These are phyloP conservation scores for Heliothis subflexa DNA, from an alignment of 1,140 invertebrate genomes.

Conservation along the genomic window DNA sequence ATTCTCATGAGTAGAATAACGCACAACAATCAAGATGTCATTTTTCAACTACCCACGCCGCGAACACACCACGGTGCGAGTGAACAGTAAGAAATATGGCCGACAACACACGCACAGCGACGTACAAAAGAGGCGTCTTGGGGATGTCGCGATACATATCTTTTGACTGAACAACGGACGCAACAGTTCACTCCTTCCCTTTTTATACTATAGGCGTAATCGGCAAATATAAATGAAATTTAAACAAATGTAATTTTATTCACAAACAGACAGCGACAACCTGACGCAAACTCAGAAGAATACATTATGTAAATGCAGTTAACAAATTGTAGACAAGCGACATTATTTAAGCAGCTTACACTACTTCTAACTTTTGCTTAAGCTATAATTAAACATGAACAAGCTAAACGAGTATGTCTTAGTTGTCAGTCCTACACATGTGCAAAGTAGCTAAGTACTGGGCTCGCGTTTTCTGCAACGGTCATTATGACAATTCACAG, in stretches of 20 bases:
- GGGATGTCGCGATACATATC: slow-evolving; percentile 79
- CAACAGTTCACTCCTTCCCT: slow-evolving; percentile 69
- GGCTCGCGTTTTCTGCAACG: slow-evolving; percentile 64
- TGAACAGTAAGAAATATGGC: slow-evolving; percentile 81
- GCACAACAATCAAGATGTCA: slow-evolving; percentile 86
- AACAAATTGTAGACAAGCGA: slow-evolving; percentile 24
- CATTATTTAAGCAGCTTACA: slow-evolving; percentile 23
- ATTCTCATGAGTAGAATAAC: slow-evolving; percentile 84
- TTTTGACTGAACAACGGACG: slow-evolving; percentile 68
- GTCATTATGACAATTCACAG: slow-evolving; percentile 79
- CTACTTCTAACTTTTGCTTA: slow-evolving; percentile 11
- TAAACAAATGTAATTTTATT: slow-evolving; percentile 48
- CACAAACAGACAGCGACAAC: slow-evolving; percentile 35
- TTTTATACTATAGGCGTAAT: slow-evolving; percentile 66
- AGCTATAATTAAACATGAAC: slow-evolving; percentile 33
- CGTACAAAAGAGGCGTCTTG: slow-evolving; percentile 77
- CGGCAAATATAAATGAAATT: slow-evolving; percentile 53
- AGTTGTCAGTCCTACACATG: slow-evolving; percentile 56
- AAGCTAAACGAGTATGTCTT: slow-evolving; percentile 36
- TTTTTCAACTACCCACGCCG: slow-evolving; percentile 85
- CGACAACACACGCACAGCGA: slow-evolving; percentile 77
- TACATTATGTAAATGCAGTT: slow-evolving; percentile 40
- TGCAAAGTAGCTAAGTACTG: slow-evolving; percentile 70
- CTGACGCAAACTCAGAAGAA: slow-evolving; percentile 29
- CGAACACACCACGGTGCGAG: slow-evolving; percentile 65